These are phyloP conservation scores for Synergus japonicus DNA, from an alignment of 2,888 invertebrate species.

Conservation along the genomic window DNA sequence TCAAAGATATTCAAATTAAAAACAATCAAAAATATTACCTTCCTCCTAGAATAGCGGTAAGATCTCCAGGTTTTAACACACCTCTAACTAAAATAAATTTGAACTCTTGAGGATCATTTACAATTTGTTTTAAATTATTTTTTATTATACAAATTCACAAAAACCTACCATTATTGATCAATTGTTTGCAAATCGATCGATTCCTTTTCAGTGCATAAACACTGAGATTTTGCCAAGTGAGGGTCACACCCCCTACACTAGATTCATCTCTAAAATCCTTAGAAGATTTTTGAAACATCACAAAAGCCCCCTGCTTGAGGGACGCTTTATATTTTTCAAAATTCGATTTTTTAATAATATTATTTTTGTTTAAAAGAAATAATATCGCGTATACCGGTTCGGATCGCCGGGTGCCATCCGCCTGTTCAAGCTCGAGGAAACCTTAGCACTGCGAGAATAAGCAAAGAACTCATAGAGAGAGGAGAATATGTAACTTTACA, in stretches of 20 bases:
- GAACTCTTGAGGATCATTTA: not conserved
- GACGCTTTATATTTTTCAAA: not conserved
- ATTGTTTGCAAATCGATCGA: constrained; percentile 81
- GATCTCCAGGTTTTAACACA: constrained; percentile 87
- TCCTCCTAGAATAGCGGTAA: constrained; percentile 91
- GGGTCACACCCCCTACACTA: constrained; percentile 81
- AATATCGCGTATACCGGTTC: constrained; percentile 5
- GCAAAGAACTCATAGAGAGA: constrained; percentile 1
- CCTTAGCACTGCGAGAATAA: constrained; percentile 40
- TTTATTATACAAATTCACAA: not conserved
- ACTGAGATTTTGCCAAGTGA: constrained; percentile 89
- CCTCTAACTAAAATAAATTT: constrained; percentile 83
- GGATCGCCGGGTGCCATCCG: not conserved
- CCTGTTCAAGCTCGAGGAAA: constrained; percentile 11
- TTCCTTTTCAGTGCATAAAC: constrained; percentile 81
- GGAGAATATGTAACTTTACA: constrained; percentile 11
- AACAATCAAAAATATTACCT: constrained; percentile 80
- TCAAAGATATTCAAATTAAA: constrained; percentile 12
- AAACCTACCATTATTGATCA: constrained; percentile 86
- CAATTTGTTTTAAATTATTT: not conserved
- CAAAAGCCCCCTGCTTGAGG: not conserved
- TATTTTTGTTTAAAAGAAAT: not conserved
- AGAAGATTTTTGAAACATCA: constrained; percentile 25
- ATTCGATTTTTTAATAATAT: not conserved
- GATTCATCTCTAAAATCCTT: not conserved